These are phyloP conservation scores for Rhamnusium bicolor DNA, from an alignment of 2,888 invertebrate genomes.

Conservation along the genomic window DNA sequence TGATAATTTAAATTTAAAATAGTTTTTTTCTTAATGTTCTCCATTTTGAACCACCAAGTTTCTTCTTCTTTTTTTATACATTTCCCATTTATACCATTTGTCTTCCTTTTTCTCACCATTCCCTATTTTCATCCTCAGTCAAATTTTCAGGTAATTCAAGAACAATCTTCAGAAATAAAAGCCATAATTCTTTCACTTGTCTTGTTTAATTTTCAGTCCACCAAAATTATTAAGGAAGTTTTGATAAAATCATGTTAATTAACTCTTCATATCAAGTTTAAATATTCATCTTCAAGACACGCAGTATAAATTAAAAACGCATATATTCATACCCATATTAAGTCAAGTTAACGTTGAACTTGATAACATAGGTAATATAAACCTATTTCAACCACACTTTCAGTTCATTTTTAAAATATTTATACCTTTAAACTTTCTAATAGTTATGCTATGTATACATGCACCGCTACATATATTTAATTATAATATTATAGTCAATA, in stretches of 20 bases:
- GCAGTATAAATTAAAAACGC: not conserved
- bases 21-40: not conserved
- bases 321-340: not conserved
- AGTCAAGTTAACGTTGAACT: no score
- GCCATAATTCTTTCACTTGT: not conserved
- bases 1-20: not conserved
- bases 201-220: not conserved
- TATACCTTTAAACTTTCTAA: no score
- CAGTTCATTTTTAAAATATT: no score
- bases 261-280: not conserved
- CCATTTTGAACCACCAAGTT: not conserved
- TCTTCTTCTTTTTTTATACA: no score
- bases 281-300: not conserved
- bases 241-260: no score
- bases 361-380: not conserved
- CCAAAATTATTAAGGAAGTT: no score
- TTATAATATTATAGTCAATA: no score
- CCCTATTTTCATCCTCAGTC: not conserved
- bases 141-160: not conserved
- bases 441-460: no score
- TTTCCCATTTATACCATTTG: no score
- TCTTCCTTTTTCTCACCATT: not conserved
- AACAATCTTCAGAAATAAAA: not conserved
- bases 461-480: no score
- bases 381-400: not conserved